A percentile compares a stretch with the other conserved stretches of the same genome.
These are phyloP conservation scores for Laspeyria flexula DNA, from an alignment of 2,888 invertebrate genomes.

Conservation along the genomic window DNA sequence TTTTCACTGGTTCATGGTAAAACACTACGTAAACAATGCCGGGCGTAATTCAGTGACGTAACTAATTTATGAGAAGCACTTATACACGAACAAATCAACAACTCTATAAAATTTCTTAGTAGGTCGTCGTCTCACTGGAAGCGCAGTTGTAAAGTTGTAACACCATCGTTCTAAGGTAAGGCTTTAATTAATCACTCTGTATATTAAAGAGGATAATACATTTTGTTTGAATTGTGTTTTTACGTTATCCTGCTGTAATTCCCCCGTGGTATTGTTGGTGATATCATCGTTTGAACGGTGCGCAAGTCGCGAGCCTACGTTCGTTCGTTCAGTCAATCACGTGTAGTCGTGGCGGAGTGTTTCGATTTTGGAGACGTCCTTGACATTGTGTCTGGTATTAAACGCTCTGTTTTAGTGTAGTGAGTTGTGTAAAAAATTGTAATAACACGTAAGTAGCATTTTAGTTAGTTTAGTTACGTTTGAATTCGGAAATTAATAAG, in stretches of 20 bases:
- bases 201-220: background rate
- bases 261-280: constrained; percentile 20
- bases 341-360: constrained; percentile 3
- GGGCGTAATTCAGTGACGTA: too few relatives aligned
- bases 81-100: too few relatives aligned
- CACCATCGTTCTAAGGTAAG: too few relatives aligned
- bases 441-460: constrained; percentile 2
- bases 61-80: too few relatives aligned
- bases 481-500: background rate
- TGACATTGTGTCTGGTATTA: constrained; percentile 3
- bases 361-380: constrained; percentile 6
- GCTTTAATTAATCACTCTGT: too few relatives aligned
- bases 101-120: too few relatives aligned
- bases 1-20: too few relatives aligned
- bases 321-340: constrained; percentile 6
- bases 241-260: constrained; percentile 10
- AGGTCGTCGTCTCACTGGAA: too few relatives aligned
- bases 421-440: background rate
- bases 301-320: background rate
- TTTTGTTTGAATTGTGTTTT: background rate
- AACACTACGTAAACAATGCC: too few relatives aligned
- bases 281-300: constrained; percentile 20
- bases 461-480: background rate
- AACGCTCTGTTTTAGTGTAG: background rate
- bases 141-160: too few relatives aligned